Evolutionary conservation across 2,113 vertebrate genomes (phyloP), one percentile per base, ranked within the genome.

Genomic region (Nicator chloris): DNA sequence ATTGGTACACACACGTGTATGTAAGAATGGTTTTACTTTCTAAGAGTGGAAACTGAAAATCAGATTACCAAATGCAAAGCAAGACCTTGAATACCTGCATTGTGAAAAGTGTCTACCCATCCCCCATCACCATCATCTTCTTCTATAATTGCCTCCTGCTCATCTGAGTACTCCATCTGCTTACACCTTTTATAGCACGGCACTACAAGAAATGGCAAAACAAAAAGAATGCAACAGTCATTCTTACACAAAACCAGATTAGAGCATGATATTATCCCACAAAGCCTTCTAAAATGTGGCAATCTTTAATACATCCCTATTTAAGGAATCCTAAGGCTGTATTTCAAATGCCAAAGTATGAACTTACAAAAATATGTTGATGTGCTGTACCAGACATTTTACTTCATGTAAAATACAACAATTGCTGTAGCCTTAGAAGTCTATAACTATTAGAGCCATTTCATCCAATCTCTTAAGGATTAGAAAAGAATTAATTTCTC

Each of bases 141-240:
- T 98, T 99, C 99, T 97, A 99, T 99, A 95, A 99, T 99, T 83
- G 99, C 99, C 92, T 99, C 99, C 96, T 99, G 98, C 97, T 99
- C 99, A 65, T 99, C 99, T 3, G 99, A 99, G 93, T 99, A 99
- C 73, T 99, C 99, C 99, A 99, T 99, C 96, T 99, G 99, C 98
- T 99, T 99, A 97, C 99, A 99, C 20, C 99, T 98, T 95, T 99
- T 99, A 92, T 99, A 99, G 93, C 99, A 99, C 0, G 99, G 99
- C 68, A 99, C 99, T 99, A 79, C 56, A 91, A 95, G 87, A 88
- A 63, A 95, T 30, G 4, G 39, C 8, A 68, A 92, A 83, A 23
- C 26, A 61, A 30, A 65, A 71, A 82, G 33, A 97, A 18, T 53
- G 53, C 40, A 88, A 63, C 35, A 59, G 68, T 51, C 27, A 61